Evolutionary conservation across 92 coral and sea anemone genomes (phyloP), one percentile per base, ranked within the genome.

Genomic region (Parazoanthus atlanticus): DNA sequence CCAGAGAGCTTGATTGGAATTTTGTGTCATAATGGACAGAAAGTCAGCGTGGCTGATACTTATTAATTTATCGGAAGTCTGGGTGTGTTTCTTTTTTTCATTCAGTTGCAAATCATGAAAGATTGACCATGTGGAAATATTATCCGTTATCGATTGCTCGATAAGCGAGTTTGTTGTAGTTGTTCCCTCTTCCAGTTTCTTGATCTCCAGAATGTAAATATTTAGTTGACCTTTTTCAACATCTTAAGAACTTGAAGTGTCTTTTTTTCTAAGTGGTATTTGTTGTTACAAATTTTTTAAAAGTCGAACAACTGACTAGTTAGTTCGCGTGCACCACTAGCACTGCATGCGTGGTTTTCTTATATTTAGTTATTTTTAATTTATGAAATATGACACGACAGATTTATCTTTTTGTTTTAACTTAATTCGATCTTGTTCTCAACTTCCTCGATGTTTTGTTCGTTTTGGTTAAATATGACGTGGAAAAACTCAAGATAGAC

Each of bases 171-270:
- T 43, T 43, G 47, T 43, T 43, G 2, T 38, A 5, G 2, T 86
- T 58, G 73, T 61, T 84, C 38, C 47, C 29, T 78, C 29, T 83
- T 83, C 41, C 70, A 61, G 69, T 61, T 61, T 61, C 28, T 61
- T 61, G 69, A 61, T 61, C 84, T 74, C 78, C 64, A 77, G 32
- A 75, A 75, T 75, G 79, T 75, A 75, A 75, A 75, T 75, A 75
- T 75, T 75, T 75, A 34, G 49, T 19, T 36, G 79, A 75, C 79
- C 79, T 75, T 41, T 36, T 41, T 75, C 79, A 75, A 34, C 79
- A 75, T 23, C 49, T 75, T 75, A 4, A 75, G 36, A 73, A 30
- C 77, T 12, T 73, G 40, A 74, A 34, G 41, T 33, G 1, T 25
- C 10, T 29, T 70, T 70, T 70, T 10, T 29, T 0, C 75, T 29